A percentile compares a stretch with the other conserved stretches of the same genome.
Evolutionary conservation across 2,797 vertebrate genomes (phyloP).

Genomic region (Sylvilagus floridanus): DNA sequence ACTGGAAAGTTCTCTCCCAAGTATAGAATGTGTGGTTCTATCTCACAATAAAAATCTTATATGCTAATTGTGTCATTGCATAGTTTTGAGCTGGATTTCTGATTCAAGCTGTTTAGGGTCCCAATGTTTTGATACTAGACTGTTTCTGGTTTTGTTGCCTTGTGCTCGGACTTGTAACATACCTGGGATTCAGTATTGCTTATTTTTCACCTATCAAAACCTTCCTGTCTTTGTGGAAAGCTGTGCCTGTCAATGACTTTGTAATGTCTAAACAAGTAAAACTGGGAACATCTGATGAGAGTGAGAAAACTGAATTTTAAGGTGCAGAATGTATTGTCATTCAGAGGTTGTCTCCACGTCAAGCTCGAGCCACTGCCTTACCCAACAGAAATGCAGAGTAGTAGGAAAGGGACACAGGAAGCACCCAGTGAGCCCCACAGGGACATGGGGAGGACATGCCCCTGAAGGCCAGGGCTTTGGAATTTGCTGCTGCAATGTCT

Average conservation of each 20-base stretch:
- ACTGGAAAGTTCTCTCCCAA: background rate
- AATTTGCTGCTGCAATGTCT: background rate
- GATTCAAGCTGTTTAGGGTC: background rate
- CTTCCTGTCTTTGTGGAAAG: background rate
- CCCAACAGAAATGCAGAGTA: background rate
- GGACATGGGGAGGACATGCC: background rate
- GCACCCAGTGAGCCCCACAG: background rate
- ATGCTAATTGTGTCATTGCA: background rate
- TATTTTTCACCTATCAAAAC: background rate
- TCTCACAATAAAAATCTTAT: background rate
- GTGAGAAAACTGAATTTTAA: background rate
- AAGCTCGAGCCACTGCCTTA: background rate
- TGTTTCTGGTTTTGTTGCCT: background rate
- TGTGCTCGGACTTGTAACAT: background rate
- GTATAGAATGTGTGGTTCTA: background rate
- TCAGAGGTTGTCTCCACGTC: background rate
- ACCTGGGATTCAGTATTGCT: background rate
- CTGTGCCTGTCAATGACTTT: background rate
- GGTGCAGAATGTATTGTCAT: background rate
- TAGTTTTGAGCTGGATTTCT: slow-evolving; percentile 21
- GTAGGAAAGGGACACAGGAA: background rate
- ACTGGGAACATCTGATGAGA: background rate
- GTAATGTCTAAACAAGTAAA: background rate
- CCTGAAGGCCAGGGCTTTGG: background rate
- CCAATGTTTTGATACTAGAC: background rate